A percentile compares a stretch with the other conserved stretches of the same genome.
These are phyloP conservation scores for Sycophila sp. DNA, from an alignment of 1,140 invertebrate genomes.

Conservation along the genomic window DNA sequence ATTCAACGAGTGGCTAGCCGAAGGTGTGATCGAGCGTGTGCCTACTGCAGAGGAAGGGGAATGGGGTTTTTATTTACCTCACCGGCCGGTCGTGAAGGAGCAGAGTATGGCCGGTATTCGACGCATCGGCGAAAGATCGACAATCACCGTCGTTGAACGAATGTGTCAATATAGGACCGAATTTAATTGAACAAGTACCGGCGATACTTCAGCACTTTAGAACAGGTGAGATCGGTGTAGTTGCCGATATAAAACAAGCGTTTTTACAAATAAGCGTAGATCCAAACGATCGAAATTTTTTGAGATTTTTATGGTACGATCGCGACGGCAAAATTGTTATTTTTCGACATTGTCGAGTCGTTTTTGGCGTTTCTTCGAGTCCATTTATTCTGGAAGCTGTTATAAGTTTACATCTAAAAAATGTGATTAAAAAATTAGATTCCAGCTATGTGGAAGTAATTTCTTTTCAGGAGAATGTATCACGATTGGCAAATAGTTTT, in stretches of 20 bases:
- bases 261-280: conserved; percentile 56
- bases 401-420: not conserved
- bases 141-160: conserved; percentile 35
- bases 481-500: not conserved
- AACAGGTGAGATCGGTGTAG: conserved; percentile 49
- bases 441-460: not conserved
- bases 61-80: conserved; percentile 32
- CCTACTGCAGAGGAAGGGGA: not conserved
- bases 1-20: conserved; percentile 33
- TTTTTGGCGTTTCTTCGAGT: conserved; percentile 44
- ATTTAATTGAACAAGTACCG: conserved; percentile 56
- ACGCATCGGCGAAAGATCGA: conserved; percentile 13
- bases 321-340: conserved; percentile 35
- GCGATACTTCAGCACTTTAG: conserved; percentile 53
- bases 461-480: not conserved
- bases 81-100: conserved; percentile 39
- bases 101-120: conserved; percentile 34
- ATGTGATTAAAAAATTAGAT: not conserved
- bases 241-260: conserved; percentile 58
- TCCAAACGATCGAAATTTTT: conserved; percentile 47
- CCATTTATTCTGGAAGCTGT: conserved; percentile 50
- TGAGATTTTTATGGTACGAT: conserved; percentile 52
- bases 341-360: conserved; percentile 47
- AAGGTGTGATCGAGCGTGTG: conserved; percentile 43
- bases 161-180: conserved; percentile 44